Percentiles rank a stretch among this genome's conserved stretches.
phyloP scores from a whole-genome alignment of 2,797 vertebrate species.

The Clarias platycephalus region DNA sequence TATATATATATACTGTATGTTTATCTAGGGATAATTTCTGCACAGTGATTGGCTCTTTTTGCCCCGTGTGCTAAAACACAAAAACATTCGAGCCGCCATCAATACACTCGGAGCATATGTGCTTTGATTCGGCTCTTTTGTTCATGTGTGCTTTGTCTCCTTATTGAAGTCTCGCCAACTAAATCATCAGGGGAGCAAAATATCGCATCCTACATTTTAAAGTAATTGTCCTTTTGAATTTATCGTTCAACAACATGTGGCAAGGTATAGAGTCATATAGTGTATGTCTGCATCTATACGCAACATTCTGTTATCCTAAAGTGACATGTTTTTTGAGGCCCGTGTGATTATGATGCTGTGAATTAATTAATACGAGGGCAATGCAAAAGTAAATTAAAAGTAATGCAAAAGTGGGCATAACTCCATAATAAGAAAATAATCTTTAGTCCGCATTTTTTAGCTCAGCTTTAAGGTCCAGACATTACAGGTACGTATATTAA shows the following conservation, averaged over 20 bases:
- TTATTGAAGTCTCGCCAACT: slow-evolving; percentile 63
- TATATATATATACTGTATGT: neutral
- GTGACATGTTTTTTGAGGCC: neutral
- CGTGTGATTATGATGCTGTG: neutral
- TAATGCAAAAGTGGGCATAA: no score
- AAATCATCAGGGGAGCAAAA: slow-evolving; percentile 52
- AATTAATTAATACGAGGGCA: neutral
- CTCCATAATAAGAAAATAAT: no score
- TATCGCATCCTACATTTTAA: slow-evolving; percentile 50
- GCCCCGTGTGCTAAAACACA: slow-evolving; percentile 29
- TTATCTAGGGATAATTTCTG: slow-evolving; percentile 10
- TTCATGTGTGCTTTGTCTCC: slow-evolving; percentile 55
- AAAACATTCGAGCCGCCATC: slow-evolving; percentile 50
- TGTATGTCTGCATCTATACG: neutral
- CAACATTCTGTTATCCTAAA: neutral
- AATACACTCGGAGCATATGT: slow-evolving; percentile 56
- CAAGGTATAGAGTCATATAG: slow-evolving; percentile 45
- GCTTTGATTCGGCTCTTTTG: slow-evolving; percentile 59
- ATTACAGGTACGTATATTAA: no score
- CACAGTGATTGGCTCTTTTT: slow-evolving; percentile 35
- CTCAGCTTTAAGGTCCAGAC: neutral
- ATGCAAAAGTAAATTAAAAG: no score
- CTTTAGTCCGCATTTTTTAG: neutral
- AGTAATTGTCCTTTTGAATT: slow-evolving; percentile 60
- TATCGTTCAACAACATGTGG: slow-evolving; percentile 60